phyloP scores from a whole-genome alignment of 2,113 vertebrate genomes.

The Polyodon spathula region DNA sequence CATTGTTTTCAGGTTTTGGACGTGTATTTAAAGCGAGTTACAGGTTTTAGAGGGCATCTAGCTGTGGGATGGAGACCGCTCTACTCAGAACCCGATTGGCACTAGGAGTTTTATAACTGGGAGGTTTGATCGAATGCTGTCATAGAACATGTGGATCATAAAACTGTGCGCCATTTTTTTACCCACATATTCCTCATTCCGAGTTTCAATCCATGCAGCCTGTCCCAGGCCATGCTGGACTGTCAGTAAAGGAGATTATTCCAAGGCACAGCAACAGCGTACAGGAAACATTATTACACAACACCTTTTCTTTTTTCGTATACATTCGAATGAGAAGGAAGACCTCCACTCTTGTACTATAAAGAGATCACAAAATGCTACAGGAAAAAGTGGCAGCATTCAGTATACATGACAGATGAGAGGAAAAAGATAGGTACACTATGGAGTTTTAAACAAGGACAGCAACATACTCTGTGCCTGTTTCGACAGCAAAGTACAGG shows the following conservation, averaged over 20 bases:
- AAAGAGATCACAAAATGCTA: constrained; percentile 21
- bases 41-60: too few relatives aligned
- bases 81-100: too few relatives aligned
- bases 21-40: too few relatives aligned
- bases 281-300: constrained; percentile 25
- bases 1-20: too few relatives aligned
- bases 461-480: not conserved
- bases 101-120: too few relatives aligned
- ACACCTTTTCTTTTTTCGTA: too few relatives aligned
- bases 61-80: too few relatives aligned
- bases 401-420: constrained; percentile 15
- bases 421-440: constrained; percentile 4
- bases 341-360: constrained; percentile 16
- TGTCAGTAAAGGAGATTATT: constrained; percentile 44
- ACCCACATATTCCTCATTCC: constrained; percentile 21
- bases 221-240: constrained; percentile 62
- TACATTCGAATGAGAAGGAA: constrained; percentile 42
- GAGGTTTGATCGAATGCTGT: too few relatives aligned
- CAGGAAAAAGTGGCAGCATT: constrained; percentile 29
- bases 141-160: not conserved
- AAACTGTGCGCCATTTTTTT: constrained; percentile 15
- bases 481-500: constrained; percentile 10
- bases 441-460: constrained; percentile 5
- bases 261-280: constrained; percentile 59
- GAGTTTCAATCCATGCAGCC: constrained; percentile 52